These are phyloP conservation scores for Anolis sagrei DNA, from an alignment of 2,113 vertebrate genomes.

Conservation along the genomic window DNA sequence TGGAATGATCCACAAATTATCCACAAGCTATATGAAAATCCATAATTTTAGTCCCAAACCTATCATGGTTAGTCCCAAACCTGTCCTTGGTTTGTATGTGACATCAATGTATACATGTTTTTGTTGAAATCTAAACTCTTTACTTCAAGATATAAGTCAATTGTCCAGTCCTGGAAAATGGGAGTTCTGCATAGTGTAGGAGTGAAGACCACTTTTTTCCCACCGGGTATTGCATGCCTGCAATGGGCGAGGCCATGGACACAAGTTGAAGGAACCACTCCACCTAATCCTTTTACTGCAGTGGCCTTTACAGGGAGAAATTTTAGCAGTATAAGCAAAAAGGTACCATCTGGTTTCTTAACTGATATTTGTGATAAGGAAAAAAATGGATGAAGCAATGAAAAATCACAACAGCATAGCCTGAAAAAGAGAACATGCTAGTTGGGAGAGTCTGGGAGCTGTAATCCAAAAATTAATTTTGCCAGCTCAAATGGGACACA, in stretches of 20 bases:
- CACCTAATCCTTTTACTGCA: neutral
- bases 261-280: no score
- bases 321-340: neutral
- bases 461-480: neutral
- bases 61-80: no score
- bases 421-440: neutral
- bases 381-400: neutral
- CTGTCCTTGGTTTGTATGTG: no score
- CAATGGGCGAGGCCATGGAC: neutral
- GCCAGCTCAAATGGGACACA: neutral
- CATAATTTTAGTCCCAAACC: no score
- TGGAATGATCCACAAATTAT: no score
- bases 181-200: neutral
- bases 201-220: neutral
- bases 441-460: neutral
- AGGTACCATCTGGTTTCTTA: neutral
- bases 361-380: neutral
- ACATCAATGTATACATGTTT: no score
- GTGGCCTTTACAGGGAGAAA: neutral
- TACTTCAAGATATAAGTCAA: neutral
- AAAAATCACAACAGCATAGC: neutral
- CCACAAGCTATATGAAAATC: no score
- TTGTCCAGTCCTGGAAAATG: neutral
- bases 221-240: neutral
- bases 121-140: neutral